Conservation (phyloP, 2,888 invertebrate species). For the Anaspis maculata region DNA sequence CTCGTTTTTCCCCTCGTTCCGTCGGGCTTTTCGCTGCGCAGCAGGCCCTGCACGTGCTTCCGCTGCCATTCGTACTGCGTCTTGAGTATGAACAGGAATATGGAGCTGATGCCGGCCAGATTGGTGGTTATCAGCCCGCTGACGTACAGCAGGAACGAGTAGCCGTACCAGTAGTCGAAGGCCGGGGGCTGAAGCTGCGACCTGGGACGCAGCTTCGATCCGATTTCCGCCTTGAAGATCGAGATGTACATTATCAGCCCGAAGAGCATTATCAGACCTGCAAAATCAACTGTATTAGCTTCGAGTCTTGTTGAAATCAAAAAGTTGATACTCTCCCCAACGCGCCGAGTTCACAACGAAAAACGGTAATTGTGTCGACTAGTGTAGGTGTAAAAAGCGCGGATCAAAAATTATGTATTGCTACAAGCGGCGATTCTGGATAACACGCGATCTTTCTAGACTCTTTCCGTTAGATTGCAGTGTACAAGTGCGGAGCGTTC, state of each 20-base stretch:
- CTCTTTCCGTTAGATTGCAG: no score
- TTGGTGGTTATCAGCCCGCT: constrained; percentile 78
- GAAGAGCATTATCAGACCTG: constrained; percentile 82
- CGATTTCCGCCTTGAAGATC: constrained; percentile 84
- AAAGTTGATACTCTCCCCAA: no score
- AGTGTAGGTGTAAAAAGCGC: no score
- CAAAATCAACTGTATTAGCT: no score
- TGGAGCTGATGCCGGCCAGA: constrained; percentile 76
- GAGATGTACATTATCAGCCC: constrained; percentile 91
- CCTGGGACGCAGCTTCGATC: constrained; percentile 74
- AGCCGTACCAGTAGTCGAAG: constrained; percentile 82
- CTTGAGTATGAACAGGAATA: constrained; percentile 79
- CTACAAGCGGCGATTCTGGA: no score
- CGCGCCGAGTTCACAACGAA: no score
- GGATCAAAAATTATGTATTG: no score
- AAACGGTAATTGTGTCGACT: no score
- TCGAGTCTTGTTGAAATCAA: no score
- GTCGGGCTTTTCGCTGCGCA: no score
- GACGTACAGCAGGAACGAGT: constrained; percentile 79
- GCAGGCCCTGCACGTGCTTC: constrained; percentile 46
- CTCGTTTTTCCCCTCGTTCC: constrained; percentile 26
- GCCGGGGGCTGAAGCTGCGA: constrained; percentile 69
- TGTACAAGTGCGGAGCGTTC: no score
- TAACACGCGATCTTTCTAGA: no score
- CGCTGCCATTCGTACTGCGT: constrained; percentile 51